Base-by-base conservation (phyloP, 64 coral and sea anemone genomes). In the Pocillopora damicornis region DNA sequence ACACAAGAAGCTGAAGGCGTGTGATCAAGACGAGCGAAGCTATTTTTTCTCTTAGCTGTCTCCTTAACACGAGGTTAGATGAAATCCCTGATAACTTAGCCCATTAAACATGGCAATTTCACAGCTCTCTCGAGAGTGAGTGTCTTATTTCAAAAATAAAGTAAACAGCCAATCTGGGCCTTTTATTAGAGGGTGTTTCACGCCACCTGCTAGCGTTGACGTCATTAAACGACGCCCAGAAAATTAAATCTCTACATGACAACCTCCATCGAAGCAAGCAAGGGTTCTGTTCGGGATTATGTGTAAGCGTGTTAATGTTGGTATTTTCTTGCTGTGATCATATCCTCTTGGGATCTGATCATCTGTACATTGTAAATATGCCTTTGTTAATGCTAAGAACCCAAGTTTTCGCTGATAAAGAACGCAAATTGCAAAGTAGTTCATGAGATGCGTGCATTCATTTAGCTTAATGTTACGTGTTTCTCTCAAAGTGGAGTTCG, bases 131-230 rank as follows among this genome's bases (percentile, higher is more conserved):
- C 72, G 82, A 80, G 37, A 82, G 35, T 5, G 15, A 76, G 80
- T 90, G 77, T 90, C 89, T 90, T 61, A 75, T 90, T 90, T 90
- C 89, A 83, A 60, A 83, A 77, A 61, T 90, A 61, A 85, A 82
- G 89, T 69, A 84, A 90, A 84, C 79, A 84, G 60, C 74, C 80
- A 75, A 58, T 74, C 80, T 90, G 13, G 61, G 64, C 66, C 71
- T 42, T 37, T 81, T 56, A 58, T 77, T 56, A 35, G 12, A 36
- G 61, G 18, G 26, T 78, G 12, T 69, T 35, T 34, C 16, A 83
- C 37, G 71, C 80, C 89, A 82, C 79, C 79, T 84, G 74, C 74
- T 58, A 56, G 37, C 2, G 22, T 72, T 90, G 89, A 90, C 89
- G 89, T 85, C 79, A 90, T 73, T 42, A 22, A 71, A 59, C 58